These are phyloP conservation scores for Brachypteracias leptosomus DNA, from an alignment of 2,113 vertebrate species.

Conservation along the genomic window DNA sequence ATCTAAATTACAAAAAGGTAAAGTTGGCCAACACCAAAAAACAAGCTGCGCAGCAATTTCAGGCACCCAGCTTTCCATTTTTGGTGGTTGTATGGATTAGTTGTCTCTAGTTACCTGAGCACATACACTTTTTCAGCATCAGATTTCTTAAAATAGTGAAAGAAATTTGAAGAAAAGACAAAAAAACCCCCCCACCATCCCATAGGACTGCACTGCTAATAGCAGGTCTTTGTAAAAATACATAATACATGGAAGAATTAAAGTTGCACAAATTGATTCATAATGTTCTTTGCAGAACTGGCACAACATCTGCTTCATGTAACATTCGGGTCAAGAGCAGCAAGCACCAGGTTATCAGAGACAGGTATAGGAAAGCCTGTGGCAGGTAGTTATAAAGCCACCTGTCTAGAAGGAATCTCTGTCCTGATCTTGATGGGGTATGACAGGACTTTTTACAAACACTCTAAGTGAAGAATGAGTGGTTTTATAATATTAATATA, in stretches of 20 bases:
- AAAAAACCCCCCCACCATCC: neutral
- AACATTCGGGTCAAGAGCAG: neutral
- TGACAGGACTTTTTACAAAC: rapidly evolving
- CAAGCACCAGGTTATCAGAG: neutral
- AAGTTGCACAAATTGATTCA: neutral
- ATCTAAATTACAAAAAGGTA: neutral
- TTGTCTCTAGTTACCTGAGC: neutral
- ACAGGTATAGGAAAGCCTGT: neutral
- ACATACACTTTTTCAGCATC: neutral
- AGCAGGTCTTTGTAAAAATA: neutral
- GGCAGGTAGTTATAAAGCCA: neutral
- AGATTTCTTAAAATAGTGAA: neutral
- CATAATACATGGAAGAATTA: neutral
- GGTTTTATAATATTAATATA: neutral
- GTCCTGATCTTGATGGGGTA: neutral
- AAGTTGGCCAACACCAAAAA: neutral
- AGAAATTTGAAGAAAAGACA: neutral
- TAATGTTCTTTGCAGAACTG: neutral
- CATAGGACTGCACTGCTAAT: neutral
- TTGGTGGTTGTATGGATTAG: neutral
- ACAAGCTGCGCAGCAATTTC: neutral
- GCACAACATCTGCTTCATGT: neutral
- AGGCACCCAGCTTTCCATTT: neutral
- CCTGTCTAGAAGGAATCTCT: neutral
- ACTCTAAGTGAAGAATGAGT: neutral